These are phyloP conservation scores for Centroberyx gerrardi DNA, from an alignment of 2,797 vertebrate species.

Conservation along the genomic window DNA sequence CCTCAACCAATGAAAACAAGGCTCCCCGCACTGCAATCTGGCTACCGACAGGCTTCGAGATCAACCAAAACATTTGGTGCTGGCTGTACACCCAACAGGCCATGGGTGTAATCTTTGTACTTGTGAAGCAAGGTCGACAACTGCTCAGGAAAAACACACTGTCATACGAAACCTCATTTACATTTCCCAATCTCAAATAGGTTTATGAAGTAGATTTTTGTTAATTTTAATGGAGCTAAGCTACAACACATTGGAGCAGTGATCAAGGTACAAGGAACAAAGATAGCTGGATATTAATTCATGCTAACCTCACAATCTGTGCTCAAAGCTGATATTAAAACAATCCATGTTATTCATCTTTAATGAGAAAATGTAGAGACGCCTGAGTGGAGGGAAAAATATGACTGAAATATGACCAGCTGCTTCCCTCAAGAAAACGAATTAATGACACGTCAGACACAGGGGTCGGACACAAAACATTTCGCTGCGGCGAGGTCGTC, in stretches of 20 bases:
- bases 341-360: not conserved
- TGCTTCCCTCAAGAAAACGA: not conserved
- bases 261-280: not conserved
- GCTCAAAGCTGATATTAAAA: not conserved
- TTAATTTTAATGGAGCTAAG: not conserved
- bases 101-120: constrained; percentile 48
- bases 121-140: constrained; percentile 42
- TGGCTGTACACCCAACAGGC: constrained; percentile 32
- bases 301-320: not conserved
- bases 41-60: constrained; percentile 48
- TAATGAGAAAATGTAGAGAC: not conserved
- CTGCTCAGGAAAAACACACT: not conserved
- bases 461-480: constrained; percentile 21
- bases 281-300: not conserved
- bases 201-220: not conserved
- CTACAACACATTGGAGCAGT: not conserved
- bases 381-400: not conserved
- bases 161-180: not conserved
- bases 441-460: constrained; percentile 37
- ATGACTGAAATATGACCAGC: not conserved
- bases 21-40: constrained; percentile 33
- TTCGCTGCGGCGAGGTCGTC: constrained; percentile 22
- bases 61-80: constrained; percentile 52
- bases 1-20: constrained; percentile 69
- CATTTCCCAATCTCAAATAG: not conserved